Evolutionary conservation across 2,888 invertebrate genomes (phyloP).

Genomic region (Schizaphis graminum): DNA sequence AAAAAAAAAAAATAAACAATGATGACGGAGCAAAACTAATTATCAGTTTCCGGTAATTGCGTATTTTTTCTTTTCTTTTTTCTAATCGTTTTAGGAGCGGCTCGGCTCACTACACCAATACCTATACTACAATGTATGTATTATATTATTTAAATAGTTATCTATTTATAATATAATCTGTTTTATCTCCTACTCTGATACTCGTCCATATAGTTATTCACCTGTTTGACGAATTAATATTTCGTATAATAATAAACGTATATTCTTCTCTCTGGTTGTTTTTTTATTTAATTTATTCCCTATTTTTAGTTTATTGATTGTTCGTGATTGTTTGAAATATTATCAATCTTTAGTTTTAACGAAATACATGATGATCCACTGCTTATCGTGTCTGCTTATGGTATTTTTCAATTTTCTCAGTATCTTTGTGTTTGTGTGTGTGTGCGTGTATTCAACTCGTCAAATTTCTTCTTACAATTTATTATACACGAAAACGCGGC

Average conservation of each 20-base stretch:
- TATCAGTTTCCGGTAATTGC: slow-evolving; percentile 56
- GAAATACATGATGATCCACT: background rate
- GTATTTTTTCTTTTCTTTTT: background rate
- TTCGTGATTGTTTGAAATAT: background rate
- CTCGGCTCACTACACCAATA: background rate
- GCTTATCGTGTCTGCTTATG: background rate
- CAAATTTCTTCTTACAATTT: background rate
- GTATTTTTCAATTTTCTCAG: background rate
- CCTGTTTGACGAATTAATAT: background rate
- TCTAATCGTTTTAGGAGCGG: slow-evolving; percentile 38
- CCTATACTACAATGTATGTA: background rate
- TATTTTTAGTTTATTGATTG: background rate
- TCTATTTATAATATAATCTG: background rate
- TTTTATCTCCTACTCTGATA: background rate
- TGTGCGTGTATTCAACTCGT: background rate
- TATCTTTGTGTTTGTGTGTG: background rate
- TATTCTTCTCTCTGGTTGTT: background rate
- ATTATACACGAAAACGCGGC: background rate
- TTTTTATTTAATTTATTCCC: background rate
- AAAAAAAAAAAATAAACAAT: slow-evolving; percentile 30
- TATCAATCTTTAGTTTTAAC: background rate
- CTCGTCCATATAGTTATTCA: background rate
- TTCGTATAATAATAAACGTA: background rate
- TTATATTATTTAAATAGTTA: background rate
- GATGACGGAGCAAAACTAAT: slow-evolving; percentile 48